Evolutionary conservation across 1,140 invertebrate species (phyloP).

Genomic region (Polyergus mexicanus): DNA sequence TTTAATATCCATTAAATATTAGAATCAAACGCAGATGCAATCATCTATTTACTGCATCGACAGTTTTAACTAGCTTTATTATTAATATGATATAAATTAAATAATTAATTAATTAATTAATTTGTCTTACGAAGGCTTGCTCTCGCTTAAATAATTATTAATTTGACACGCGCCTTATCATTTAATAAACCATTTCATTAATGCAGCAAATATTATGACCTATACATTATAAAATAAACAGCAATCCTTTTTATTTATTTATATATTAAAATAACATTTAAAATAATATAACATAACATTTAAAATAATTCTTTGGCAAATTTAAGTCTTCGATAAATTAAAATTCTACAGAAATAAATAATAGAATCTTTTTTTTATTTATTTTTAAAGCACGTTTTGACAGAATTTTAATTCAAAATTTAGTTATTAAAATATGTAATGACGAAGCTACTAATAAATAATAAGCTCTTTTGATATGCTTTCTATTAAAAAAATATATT

Average conservation of each 20-base stretch:
- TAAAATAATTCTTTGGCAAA: background rate
- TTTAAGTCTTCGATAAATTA: background rate
- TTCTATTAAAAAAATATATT: background rate
- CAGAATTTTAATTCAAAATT: background rate
- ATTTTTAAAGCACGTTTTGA: background rate
- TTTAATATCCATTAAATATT: constrained; percentile 9
- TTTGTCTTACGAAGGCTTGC: background rate
- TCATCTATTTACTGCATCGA: background rate
- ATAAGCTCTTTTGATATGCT: background rate
- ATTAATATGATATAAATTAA: background rate
- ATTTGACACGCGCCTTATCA: background rate
- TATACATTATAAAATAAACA: background rate
- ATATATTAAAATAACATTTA: background rate
- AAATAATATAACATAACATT: constrained; percentile 6
- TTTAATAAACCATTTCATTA: constrained; percentile 16
- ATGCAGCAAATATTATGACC: background rate
- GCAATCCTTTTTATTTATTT: background rate
- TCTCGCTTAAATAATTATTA: constrained; percentile 11
- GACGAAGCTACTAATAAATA: background rate
- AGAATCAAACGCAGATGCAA: constrained; percentile 6
- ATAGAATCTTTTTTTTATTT: background rate
- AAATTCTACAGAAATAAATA: background rate
- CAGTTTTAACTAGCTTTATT: constrained; percentile 19
- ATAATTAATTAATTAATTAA: background rate
- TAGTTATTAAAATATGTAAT: background rate